Percentiles rank a stretch among this genome's conserved stretches.
phyloP scores from a whole-genome alignment of 2,113 vertebrate genomes.

The Progne subis region DNA sequence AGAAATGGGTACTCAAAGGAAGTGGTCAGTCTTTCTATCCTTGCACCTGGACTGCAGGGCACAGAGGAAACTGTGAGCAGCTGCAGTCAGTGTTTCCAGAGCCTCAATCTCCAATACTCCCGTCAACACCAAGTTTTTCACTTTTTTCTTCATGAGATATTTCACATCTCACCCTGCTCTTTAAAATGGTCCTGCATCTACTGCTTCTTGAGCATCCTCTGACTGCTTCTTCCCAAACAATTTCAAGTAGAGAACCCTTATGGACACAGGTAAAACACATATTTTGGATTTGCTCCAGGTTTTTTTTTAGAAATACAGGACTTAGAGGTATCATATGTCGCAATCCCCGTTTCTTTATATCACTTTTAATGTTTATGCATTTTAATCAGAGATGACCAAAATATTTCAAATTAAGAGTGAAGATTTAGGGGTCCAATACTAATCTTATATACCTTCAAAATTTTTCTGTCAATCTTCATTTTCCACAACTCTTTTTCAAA shows the following conservation, averaged over 20 bases:
- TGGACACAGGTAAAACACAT: background rate
- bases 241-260: background rate
- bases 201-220: background rate
- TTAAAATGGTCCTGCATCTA: background rate
- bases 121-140: background rate
- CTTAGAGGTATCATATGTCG: background rate
- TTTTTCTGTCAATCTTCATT: background rate
- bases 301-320: background rate
- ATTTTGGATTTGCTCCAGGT: background rate
- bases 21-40: background rate
- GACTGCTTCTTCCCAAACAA: background rate
- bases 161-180: background rate
- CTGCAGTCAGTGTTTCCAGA: background rate
- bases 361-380: background rate
- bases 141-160: background rate
- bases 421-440: background rate
- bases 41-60: background rate
- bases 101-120: background rate
- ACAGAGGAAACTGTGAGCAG: background rate
- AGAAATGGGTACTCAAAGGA: background rate
- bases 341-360: background rate
- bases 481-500: background rate
- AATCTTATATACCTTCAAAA: background rate
- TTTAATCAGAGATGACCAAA: background rate
- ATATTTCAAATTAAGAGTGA: background rate